Percentiles rank a stretch among this genome's conserved stretches.
These are phyloP conservation scores for Anseranas semipalmata DNA, from an alignment of 2,113 vertebrate species.

Conservation along the genomic window DNA sequence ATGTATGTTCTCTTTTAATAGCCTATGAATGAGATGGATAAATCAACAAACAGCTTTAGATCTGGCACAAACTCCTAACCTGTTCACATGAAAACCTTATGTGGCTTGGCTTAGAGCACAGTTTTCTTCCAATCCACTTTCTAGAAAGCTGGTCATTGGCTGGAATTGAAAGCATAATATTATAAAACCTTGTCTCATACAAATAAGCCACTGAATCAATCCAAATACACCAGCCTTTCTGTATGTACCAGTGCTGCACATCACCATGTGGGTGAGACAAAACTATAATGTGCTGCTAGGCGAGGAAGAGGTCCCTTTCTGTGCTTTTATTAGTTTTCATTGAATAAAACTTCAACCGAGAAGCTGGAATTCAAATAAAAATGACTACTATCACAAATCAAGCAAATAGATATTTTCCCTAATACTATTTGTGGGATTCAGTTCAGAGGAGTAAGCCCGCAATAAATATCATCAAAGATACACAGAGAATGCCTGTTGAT, in stretches of 20 bases:
- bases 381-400: constrained; percentile 64
- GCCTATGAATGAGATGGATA: neutral
- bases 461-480: constrained; percentile 65
- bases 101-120: neutral
- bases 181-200: constrained; percentile 3
- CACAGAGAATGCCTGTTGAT: constrained; percentile 50
- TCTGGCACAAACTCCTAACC: neutral
- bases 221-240: neutral
- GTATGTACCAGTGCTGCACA: neutral
- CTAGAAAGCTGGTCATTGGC: neutral
- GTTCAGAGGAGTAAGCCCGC: constrained; percentile 39
- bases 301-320: neutral
- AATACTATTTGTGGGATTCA: constrained; percentile 56
- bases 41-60: neutral
- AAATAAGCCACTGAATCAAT: constrained; percentile 14
- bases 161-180: neutral
- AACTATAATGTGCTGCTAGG: neutral
- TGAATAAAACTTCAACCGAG: constrained; percentile 29
- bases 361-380: constrained; percentile 61
- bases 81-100: neutral
- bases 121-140: neutral
- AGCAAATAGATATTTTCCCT: constrained; percentile 60
- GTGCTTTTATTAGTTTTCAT: constrained; percentile 31
- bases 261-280: neutral
- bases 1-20: neutral